Conservation (phyloP, 2,888 invertebrate species). For the Rhyacophila evoluta region DNA sequence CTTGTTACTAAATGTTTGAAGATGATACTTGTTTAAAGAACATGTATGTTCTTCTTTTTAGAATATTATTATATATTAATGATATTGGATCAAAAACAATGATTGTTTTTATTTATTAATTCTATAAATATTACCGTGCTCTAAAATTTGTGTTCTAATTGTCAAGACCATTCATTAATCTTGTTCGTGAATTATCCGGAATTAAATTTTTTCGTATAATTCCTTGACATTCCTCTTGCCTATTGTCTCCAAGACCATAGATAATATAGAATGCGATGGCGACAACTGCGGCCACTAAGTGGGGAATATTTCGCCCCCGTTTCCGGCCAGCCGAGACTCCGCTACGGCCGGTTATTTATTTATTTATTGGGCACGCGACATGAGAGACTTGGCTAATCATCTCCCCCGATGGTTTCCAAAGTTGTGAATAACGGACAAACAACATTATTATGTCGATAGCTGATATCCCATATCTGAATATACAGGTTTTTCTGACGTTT, state of each 20-base stretch:
- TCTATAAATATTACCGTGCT: no score
- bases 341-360: not conserved
- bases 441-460: no score
- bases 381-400: not conserved
- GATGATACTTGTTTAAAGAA: no score
- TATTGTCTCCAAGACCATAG: constrained; percentile 5
- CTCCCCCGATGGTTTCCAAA: not conserved
- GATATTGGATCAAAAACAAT: no score
- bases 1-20: no score
- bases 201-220: not conserved
- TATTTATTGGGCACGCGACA: constrained; percentile 24
- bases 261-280: not conserved
- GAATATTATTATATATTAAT: no score
- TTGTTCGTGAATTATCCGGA: not conserved
- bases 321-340: constrained; percentile 16
- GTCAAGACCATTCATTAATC: not conserved
- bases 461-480: no score
- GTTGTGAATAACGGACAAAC: not conserved
- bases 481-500: no score
- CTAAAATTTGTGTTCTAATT: not conserved
- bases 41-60: no score
- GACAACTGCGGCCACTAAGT: not conserved
- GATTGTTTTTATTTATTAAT: no score
- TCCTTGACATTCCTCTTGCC: not conserved
- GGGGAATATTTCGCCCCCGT: constrained; percentile 19